A percentile compares a stretch with the other conserved stretches of the same genome.
Conservation (phyloP, 2,113 vertebrate species). For the Rousettus leschenaultii region DNA sequence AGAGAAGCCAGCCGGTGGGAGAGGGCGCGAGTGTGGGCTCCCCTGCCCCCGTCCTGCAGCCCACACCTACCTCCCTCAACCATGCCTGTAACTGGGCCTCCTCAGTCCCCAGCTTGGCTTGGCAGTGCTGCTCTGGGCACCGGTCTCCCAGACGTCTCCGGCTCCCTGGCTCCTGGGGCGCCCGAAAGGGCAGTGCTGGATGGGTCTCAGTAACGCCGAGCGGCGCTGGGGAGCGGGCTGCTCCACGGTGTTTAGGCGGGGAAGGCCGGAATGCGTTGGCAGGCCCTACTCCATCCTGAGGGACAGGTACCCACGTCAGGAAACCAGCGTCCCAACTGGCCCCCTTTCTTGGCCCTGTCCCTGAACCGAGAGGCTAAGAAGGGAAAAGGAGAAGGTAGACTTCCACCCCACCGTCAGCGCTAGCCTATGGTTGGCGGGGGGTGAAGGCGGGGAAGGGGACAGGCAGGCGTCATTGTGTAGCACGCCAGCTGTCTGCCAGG, state of each 20-base stretch:
- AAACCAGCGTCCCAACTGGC: constrained; percentile 64
- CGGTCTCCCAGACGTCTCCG: constrained; percentile 62
- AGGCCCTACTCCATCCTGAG: constrained; percentile 45
- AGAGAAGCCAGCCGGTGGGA: neutral
- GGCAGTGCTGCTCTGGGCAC: constrained; percentile 37
- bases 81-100: constrained; percentile 62
- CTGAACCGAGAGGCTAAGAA: constrained; percentile 6
- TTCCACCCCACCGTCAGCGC: constrained; percentile 33
- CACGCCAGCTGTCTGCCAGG: neutral
- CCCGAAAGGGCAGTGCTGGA: constrained; percentile 57
- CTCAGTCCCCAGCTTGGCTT: constrained; percentile 61
- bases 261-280: constrained; percentile 55
- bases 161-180: constrained; percentile 52
- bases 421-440: neutral
- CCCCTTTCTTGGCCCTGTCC: constrained; percentile 60
- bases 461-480: neutral
- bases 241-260: neutral
- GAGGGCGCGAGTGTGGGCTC: neutral
- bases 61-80: constrained; percentile 31
- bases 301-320: constrained; percentile 73
- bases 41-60: neutral
- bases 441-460: neutral
- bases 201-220: constrained; percentile 19
- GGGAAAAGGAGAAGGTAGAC: constrained; percentile 36
- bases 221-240: neutral